Base-by-base conservation (phyloP, 2,797 vertebrate genomes). In the Melanogrammus aeglefinus region DNA sequence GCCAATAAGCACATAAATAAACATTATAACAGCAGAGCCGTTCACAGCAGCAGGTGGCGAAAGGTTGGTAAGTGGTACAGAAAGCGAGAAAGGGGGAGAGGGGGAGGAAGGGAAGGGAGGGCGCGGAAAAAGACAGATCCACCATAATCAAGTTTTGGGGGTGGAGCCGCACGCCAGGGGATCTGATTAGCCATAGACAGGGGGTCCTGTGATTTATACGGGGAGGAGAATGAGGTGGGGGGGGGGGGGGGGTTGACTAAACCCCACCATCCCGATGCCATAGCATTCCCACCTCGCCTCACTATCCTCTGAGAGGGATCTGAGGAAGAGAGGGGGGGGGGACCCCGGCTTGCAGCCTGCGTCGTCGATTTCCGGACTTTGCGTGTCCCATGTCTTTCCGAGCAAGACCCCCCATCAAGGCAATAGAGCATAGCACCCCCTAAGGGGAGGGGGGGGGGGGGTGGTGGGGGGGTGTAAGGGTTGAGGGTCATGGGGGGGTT, bases 1-100 rank as follows among this genome's bases (percentile, higher is more conserved):
- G 90, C 89, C 91, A 86, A 93, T 92, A 91, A 92, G 89, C 83
- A 86, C 90, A 90, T 93, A 92, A 93, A 94, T 93, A 92, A 91
- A 91, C 90, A 91, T 92, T 91, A 92, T 78, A 80, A 88, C 80
- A 63, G 84, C 78, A 78, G 92, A 90, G 91, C 88, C 77, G 87
- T 91, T 91, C 93, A 88, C 90, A 86, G 87, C 81, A 80, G 88
- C 92, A 93, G 93, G 92, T 92, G 91, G 91, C 87, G 85, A 90
- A 87, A 86, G 87, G 85, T 82, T 88, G 86, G 84, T 89, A 88
- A 92, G 89, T 94, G 91, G 87, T 82, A 88, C 83, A 86, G 83
- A 91, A 84, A 91, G 89, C 88, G 88, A 86, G 90, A 63, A 7
- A 13, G 57, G n/a, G 21, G 51, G n/a, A 63, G 21, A 24, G 18